Percentiles rank a stretch among this genome's conserved stretches.
These are phyloP conservation scores for Philaenus spumarius DNA, from an alignment of 1,140 invertebrate species.

Conservation along the genomic window DNA sequence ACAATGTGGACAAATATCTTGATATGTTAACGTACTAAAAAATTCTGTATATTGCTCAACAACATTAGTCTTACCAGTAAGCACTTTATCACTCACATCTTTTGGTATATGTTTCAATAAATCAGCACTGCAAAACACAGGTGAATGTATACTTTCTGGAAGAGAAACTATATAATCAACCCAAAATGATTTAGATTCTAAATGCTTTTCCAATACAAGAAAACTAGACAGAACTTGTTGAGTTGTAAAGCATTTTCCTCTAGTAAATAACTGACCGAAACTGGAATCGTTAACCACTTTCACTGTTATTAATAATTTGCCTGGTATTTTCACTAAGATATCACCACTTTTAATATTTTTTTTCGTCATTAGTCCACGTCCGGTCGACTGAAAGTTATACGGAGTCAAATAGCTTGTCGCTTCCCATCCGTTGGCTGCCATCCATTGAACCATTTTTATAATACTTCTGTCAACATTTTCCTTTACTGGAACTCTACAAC, in stretches of 20 bases:
- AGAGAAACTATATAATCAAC: slow-evolving; percentile 41
- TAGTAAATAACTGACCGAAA: slow-evolving; percentile 26
- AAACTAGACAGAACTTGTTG: slow-evolving; percentile 40
- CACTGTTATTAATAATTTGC: slow-evolving; percentile 39
- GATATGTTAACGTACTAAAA: not conserved
- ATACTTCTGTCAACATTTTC: slow-evolving; percentile 9
- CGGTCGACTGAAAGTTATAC: slow-evolving; percentile 35
- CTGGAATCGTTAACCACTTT: slow-evolving; percentile 27
- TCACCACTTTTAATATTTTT: slow-evolving; percentile 35
- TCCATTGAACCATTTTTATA: slow-evolving; percentile 28
- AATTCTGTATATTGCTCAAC: slow-evolving; percentile 19
- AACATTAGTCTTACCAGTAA: slow-evolving; percentile 24
- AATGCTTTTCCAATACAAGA: slow-evolving; percentile 36
- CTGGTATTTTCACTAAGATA: slow-evolving; percentile 40
- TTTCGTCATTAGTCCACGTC: slow-evolving; percentile 42
- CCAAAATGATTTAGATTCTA: slow-evolving; percentile 30
- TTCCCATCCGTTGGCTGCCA: slow-evolving; percentile 29
- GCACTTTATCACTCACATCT: slow-evolving; percentile 25
- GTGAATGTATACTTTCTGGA: slow-evolving; percentile 37
- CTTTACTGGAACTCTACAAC: not conserved
- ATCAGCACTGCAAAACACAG: slow-evolving; percentile 30
- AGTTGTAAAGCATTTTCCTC: slow-evolving; percentile 18
- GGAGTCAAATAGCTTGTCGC: slow-evolving; percentile 23
- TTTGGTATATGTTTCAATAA: slow-evolving; percentile 24
- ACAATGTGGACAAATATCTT: slow-evolving; percentile 30